These are phyloP conservation scores for Dascillus cervinus DNA, from an alignment of 2,888 invertebrate species.

Conservation along the genomic window DNA sequence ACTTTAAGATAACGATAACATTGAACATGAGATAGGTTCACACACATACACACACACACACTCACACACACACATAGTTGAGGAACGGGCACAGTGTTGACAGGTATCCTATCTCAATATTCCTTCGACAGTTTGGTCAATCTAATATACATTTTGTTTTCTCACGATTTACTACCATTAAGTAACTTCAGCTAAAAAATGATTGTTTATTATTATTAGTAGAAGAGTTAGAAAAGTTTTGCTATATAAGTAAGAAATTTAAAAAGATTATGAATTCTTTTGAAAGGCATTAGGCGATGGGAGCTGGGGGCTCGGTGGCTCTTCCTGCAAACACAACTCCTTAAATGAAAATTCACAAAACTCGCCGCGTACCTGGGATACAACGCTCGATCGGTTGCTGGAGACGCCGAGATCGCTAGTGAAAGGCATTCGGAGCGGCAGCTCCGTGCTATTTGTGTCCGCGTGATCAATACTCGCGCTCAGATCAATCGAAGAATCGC, in stretches of 20 bases:
- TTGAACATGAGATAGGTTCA: slow-evolving; percentile 21
- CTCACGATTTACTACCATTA: background rate
- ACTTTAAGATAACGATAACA: slow-evolving; percentile 15
- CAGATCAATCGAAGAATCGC: slow-evolving; percentile 53
- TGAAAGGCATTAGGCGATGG: slow-evolving; percentile 40
- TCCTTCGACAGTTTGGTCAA: slow-evolving; percentile 11
- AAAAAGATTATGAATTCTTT: slow-evolving; percentile 31
- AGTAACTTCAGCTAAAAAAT: slow-evolving; percentile 3
- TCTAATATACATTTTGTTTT: slow-evolving; percentile 2
- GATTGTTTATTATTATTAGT: slow-evolving; percentile 9
- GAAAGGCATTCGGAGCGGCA: slow-evolving; percentile 48
- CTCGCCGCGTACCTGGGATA: slow-evolving; percentile 43
- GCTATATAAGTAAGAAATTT: too few species aligned
- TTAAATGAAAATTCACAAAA: background rate
- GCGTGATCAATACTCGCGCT: slow-evolving; percentile 46
- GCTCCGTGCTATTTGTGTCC: slow-evolving; percentile 36
- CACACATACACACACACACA: slow-evolving; percentile 19
- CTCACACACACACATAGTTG: slow-evolving; percentile 21
- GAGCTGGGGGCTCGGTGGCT: slow-evolving; percentile 31
- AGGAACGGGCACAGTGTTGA: slow-evolving; percentile 20
- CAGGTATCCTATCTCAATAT: slow-evolving; percentile 11
- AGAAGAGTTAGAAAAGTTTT: too few species aligned
- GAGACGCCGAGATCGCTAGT: slow-evolving; percentile 54
- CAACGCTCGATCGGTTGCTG: slow-evolving; percentile 52
- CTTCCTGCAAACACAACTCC: slow-evolving; percentile 29